These are phyloP conservation scores for Leptopterna dolabrata DNA, from an alignment of 2,888 invertebrate genomes.

Conservation along the genomic window DNA sequence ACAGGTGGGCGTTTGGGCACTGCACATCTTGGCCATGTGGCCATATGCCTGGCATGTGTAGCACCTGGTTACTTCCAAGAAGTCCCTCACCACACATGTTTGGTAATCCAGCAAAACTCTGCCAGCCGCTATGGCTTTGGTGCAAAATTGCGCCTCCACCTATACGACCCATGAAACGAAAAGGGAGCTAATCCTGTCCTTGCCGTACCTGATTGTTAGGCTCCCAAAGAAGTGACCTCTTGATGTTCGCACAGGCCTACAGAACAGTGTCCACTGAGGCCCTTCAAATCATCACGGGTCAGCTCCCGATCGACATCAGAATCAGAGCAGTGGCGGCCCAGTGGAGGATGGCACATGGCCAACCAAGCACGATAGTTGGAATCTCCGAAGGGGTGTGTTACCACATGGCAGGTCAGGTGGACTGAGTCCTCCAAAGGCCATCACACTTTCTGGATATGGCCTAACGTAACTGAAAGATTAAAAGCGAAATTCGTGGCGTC, in stretches of 20 bases:
- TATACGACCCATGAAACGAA: slow-evolving; percentile 27
- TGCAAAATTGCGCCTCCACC: neutral
- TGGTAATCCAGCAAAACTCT: neutral
- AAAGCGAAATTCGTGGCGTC: neutral
- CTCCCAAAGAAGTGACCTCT: neutral
- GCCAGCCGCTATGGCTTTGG: neutral
- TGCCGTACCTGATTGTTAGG: slow-evolving; percentile 16
- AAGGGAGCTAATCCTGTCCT: neutral
- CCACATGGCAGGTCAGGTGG: neutral
- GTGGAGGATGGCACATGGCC: neutral
- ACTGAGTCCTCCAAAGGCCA: neutral
- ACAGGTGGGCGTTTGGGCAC: too few species aligned
- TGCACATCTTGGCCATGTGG: too few species aligned
- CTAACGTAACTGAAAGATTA: neutral
- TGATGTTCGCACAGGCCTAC: slow-evolving; percentile 10
- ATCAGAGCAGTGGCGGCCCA: neutral
- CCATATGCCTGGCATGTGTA: slow-evolving; percentile 37
- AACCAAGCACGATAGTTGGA: neutral
- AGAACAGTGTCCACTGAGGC: neutral
- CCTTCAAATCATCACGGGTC: neutral
- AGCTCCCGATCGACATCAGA: neutral
- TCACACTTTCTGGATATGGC: neutral
- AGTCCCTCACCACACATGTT: neutral
- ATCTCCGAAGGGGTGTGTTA: neutral
- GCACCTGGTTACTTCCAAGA: slow-evolving; percentile 5